Evolutionary conservation across 2,797 vertebrate genomes (phyloP), one percentile per base, ranked within the genome.

Genomic region (Serranus cabrilla): DNA sequence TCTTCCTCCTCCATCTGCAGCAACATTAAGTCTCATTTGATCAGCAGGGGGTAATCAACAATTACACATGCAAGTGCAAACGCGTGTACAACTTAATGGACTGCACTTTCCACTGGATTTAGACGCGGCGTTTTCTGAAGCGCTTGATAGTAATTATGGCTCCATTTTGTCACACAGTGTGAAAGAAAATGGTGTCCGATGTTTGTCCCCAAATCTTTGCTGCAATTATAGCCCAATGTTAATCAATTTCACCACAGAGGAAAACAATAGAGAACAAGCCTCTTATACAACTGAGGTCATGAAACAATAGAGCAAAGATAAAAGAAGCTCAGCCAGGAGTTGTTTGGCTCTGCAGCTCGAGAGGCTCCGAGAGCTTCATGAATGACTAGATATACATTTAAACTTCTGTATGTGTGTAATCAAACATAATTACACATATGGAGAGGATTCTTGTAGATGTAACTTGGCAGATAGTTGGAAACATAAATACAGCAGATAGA

Each of bases 191-290:
- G 73, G 61, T 47, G 74, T 50, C 82, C 84, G 25, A 56, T 89
- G 73, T 90, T 91, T 90, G 81, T 83, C 80, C 83, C 54, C 65
- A 71, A 90, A 87, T 86, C 75, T 84, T 82, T 77, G 63, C 79
- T 27, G 81, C 87, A 91, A 91, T 92, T 92, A 92, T 65, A 78
- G 75, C 66, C 77, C 76, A 92, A 91, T 91, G 90, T 89, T 95
- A 94, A 94, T 93, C 76, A 81, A 92, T 93, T 92, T 87, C 78
- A 88, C 91, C 80, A 23, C 92, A 83, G 73, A 88, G 91, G 91
- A 85, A 68, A 84, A 93, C 92, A 84, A 91, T 57, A 83, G 89
- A 88, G 90, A 90, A 86, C 71, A 75, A 92, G 86, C 82, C 59
- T 78, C 71, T 78, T 82, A 56, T 62, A 60, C 74, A 74, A 58